Evolutionary conservation across 2,113 vertebrate genomes (phyloP).

Genomic region (Corythoichthys haematopterus): DNA sequence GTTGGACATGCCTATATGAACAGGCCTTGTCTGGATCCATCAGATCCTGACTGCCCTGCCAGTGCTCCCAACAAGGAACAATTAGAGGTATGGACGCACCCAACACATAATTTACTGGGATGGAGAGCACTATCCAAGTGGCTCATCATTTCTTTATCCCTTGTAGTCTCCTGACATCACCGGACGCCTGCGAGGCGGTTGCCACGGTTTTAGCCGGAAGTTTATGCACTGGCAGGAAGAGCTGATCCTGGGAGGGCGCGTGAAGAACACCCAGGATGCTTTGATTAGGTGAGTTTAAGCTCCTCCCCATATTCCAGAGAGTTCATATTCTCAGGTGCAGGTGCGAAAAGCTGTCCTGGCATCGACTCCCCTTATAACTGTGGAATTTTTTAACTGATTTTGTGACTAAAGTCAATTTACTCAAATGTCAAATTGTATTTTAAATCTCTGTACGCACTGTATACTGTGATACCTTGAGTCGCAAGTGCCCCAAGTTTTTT

Average conservation of each 20-base stretch:
- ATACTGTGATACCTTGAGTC: too few species aligned
- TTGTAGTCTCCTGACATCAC: conserved; percentile 81
- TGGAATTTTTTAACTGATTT: conserved; percentile 41
- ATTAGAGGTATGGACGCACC: conserved; percentile 56
- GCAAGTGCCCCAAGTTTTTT: too few species aligned
- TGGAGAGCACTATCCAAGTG: not conserved
- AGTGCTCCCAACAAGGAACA: conserved; percentile 87
- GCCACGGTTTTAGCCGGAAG: conserved; percentile 94
- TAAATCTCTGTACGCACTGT: too few species aligned
- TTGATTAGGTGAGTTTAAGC: conserved; percentile 79
- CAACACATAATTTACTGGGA: not conserved
- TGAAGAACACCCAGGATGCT: conserved; percentile 80
- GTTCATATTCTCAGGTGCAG: not conserved
- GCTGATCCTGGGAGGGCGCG: conserved; percentile 85
- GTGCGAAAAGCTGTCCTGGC: conserved; percentile 8
- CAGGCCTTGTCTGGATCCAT: conserved; percentile 86
- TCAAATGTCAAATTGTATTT: not conserved
- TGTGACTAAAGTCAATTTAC: too few species aligned
- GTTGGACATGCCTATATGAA: conserved; percentile 96
- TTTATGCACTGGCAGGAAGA: conserved; percentile 99
- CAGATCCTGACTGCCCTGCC: conserved; percentile 83
- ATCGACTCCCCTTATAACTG: conserved; percentile 16
- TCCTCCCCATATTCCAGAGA: not conserved
- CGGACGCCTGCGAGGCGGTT: conserved; percentile 82
- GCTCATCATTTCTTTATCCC: not conserved